phyloP scores from a whole-genome alignment of 1,140 invertebrate species.

The Cardiocondyla obscurior region DNA sequence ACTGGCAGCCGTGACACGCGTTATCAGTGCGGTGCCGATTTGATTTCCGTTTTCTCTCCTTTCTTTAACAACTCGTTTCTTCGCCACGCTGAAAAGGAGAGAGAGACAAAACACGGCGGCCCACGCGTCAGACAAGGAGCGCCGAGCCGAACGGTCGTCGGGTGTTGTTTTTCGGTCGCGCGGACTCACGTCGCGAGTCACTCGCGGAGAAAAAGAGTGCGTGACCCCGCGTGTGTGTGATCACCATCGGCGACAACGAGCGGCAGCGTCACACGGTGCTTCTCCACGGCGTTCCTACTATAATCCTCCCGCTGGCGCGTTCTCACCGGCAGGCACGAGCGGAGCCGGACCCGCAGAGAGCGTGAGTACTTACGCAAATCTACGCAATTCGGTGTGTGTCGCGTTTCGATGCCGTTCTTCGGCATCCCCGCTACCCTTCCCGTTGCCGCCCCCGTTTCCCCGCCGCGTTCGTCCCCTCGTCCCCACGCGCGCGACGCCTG shows the following conservation, averaged over 20 bases:
- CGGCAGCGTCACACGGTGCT: not conserved
- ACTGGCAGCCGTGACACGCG: constrained; percentile 51
- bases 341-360: constrained; percentile 9
- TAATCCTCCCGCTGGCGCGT: constrained; percentile 14
- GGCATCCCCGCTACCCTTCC: not conserved
- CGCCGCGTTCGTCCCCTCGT: too few relatives aligned
- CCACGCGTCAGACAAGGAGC: constrained; percentile 20
- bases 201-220: constrained; percentile 60
- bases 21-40: constrained; percentile 62
- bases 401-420: not conserved
- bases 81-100: not conserved
- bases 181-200: constrained; percentile 28
- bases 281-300: not conserved
- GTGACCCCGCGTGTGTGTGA: constrained; percentile 64
- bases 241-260: not conserved
- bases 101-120: not conserved
- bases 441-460: too few relatives aligned
- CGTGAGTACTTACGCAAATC: constrained; percentile 61
- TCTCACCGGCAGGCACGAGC: not conserved
- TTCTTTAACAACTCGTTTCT: not conserved
- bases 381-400: constrained; percentile 12
- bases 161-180: constrained; percentile 67
- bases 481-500: not conserved
- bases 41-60: constrained; percentile 22
- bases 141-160: constrained; percentile 52